These are phyloP conservation scores for Melieria picta DNA, from an alignment of 2,888 invertebrate genomes.

Conservation along the genomic window DNA sequence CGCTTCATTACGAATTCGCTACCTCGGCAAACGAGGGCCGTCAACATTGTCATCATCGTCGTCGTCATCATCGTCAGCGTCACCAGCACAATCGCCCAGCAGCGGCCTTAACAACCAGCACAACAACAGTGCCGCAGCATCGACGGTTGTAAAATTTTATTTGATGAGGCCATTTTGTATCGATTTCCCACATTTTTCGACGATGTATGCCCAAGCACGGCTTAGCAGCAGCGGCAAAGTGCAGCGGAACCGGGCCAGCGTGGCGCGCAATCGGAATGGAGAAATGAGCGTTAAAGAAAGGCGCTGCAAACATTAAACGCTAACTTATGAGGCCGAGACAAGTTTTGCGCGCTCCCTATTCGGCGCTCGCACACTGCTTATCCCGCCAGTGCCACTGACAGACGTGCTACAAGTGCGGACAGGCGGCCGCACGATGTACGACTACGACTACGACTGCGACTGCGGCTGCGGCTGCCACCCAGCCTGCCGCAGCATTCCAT, in stretches of 20 bases:
- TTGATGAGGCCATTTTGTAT: conserved; percentile 57
- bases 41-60: not conserved
- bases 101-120: not conserved
- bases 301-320: conserved; percentile 50
- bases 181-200: conserved; percentile 55
- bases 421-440: conserved; percentile 26
- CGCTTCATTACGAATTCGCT: conserved; percentile 16
- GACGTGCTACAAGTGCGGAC: conserved; percentile 13
- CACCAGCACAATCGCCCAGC: conserved; percentile 8
- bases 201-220: conserved; percentile 38
- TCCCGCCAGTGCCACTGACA: conserved; percentile 34
- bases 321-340: conserved; percentile 50
- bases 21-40: not conserved
- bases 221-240: conserved; percentile 3
- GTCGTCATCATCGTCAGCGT: not conserved
- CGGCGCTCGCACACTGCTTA: conserved; percentile 22
- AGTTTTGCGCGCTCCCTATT: conserved; percentile 18
- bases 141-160: conserved; percentile 52
- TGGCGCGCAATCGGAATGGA: too few relatives aligned
- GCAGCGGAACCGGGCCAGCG: not conserved
- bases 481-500: not conserved
- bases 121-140: conserved; percentile 17
- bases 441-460: conserved; percentile 16
- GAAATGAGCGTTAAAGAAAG: conserved; percentile 36
- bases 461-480: conserved; percentile 22